Percentiles rank a stretch among this genome's conserved stretches.
Conservation (phyloP, 2,888 invertebrate genomes). For the Tholera decimalis region DNA sequence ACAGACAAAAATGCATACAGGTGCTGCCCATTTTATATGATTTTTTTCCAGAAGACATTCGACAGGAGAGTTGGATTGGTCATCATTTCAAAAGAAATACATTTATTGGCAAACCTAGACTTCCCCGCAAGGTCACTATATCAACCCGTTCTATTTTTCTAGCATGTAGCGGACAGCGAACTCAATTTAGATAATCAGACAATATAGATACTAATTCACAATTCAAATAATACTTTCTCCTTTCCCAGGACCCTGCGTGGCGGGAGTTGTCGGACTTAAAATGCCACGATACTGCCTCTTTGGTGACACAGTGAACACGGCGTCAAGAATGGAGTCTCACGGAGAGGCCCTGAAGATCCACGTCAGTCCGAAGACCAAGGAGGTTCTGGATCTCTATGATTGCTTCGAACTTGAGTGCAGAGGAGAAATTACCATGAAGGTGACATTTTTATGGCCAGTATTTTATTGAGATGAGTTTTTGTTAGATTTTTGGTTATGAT, state of each 20-base stretch:
- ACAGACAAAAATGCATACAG: too few relatives aligned
- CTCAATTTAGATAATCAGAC: too few relatives aligned
- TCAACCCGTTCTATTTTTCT: not conserved
- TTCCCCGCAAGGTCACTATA: too few relatives aligned
- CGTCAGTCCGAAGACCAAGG: slow-evolving; percentile 97
- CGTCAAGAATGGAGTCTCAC: slow-evolving; percentile 97
- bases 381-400: slow-evolving; percentile 96
- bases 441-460: slow-evolving; percentile 74
- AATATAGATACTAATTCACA: not conserved
- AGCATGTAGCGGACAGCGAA: not conserved
- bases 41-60: too few relatives aligned
- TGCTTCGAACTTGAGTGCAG: slow-evolving; percentile 96
- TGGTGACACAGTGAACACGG: slow-evolving; percentile 98
- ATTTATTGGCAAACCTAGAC: too few relatives aligned
- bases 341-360: slow-evolving; percentile 98
- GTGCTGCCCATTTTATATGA: too few relatives aligned
- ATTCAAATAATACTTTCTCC: not conserved
- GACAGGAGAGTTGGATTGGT: too few relatives aligned
- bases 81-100: too few relatives aligned
- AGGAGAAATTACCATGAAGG: slow-evolving; percentile 98
- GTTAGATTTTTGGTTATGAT: not conserved
- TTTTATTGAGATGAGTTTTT: not conserved
- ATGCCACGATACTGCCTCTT: slow-evolving; percentile 99
- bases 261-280: slow-evolving; percentile 97
- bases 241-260: slow-evolving; percentile 93